Percentiles rank a stretch among this genome's conserved stretches.
Evolutionary conservation across 2,113 vertebrate genomes (phyloP).

Genomic region (Salvator merianae): DNA sequence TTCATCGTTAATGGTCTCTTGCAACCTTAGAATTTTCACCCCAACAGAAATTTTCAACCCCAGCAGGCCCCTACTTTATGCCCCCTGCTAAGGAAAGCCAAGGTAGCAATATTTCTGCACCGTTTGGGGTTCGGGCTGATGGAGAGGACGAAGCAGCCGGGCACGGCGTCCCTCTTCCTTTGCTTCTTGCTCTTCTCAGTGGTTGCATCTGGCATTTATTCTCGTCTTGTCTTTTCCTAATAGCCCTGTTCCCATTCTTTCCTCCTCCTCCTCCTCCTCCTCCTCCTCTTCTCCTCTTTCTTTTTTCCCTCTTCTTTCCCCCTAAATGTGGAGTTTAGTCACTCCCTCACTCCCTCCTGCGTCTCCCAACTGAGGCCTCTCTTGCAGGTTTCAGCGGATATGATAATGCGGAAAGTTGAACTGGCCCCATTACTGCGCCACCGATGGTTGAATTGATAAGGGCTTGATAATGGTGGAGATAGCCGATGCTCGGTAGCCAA

Average conservation of each 20-base stretch:
- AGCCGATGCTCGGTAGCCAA: conserved; percentile 90
- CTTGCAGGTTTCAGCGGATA: conserved; percentile 92
- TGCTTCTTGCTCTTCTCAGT: neutral
- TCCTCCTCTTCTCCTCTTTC: neutral
- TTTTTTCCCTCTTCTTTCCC: neutral
- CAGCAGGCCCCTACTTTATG: neutral
- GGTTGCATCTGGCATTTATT: neutral
- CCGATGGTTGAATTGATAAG: conserved; percentile 93
- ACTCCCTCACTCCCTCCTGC: conserved; percentile 70
- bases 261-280: neutral
- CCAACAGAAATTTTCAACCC: neutral
- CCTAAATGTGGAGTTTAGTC: conserved; percentile 48
- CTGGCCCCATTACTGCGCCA: conserved; percentile 98
- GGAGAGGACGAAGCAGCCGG: neutral
- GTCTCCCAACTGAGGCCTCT: conserved; percentile 86
- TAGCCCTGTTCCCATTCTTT: neutral
- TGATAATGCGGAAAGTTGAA: conserved; percentile 99
- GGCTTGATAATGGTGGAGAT: conserved; percentile 97
- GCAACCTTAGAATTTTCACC: neutral
- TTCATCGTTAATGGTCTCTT: neutral
- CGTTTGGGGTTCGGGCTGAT: neutral
- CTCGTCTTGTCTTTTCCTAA: neutral
- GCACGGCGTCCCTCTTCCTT: neutral
- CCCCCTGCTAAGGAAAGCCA: neutral
- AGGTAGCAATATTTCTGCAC: neutral